Percentiles rank a stretch among this genome's conserved stretches.
Evolutionary conservation across 2,888 invertebrate species (phyloP).

Genomic region (Xestia ashworthii): DNA sequence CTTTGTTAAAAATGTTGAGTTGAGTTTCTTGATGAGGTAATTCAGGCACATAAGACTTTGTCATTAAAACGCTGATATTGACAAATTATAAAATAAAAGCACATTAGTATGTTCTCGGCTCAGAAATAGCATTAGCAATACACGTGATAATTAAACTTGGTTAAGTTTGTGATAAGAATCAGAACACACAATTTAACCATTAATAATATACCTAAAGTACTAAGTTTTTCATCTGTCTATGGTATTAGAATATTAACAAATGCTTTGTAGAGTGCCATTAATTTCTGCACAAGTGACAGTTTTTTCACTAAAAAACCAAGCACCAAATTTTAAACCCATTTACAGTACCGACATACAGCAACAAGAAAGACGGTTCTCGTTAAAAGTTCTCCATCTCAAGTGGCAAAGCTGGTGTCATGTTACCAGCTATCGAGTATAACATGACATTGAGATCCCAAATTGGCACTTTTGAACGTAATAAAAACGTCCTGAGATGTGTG

Average conservation of each 20-base stretch:
- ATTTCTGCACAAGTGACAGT: neutral
- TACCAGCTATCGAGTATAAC: constrained; percentile 69
- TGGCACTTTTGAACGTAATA: constrained; percentile 77
- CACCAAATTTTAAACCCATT: neutral
- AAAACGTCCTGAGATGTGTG: constrained; percentile 59
- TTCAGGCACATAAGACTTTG: neutral
- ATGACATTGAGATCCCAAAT: constrained; percentile 75
- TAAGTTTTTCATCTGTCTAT: neutral
- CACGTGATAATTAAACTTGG: neutral
- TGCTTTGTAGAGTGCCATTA: neutral
- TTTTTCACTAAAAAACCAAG: neutral
- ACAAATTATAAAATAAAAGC: constrained; percentile 32
- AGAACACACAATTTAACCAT: neutral
- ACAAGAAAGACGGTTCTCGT: constrained; percentile 48
- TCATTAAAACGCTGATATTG: constrained; percentile 6
- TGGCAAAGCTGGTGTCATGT: constrained; percentile 63
- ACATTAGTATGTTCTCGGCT: neutral
- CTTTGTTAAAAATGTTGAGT: neutral
- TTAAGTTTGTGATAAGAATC: neutral
- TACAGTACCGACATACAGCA: neutral
- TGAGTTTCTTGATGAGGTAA: neutral
- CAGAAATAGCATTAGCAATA: neutral
- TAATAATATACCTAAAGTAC: neutral
- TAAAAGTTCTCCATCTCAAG: constrained; percentile 60
- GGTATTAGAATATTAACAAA: neutral